Evolutionary conservation across 2,888 invertebrate genomes (phyloP).

Genomic region (Germaria angustata): DNA sequence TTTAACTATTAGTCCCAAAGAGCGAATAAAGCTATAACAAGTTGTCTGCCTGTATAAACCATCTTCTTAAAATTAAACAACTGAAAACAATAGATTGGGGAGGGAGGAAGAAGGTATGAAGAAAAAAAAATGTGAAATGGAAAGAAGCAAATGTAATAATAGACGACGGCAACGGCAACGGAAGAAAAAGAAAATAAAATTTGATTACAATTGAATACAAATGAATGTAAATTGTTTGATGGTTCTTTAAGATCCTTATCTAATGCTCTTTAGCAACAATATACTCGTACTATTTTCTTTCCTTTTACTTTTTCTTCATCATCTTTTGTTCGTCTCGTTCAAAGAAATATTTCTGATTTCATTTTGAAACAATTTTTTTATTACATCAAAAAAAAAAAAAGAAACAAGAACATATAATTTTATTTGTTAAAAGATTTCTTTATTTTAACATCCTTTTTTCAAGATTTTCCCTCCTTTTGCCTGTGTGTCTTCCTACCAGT

Average conservation of each 20-base stretch:
- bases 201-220: constrained; percentile 69
- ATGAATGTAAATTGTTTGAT: constrained; percentile 69
- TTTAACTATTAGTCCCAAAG: constrained; percentile 30
- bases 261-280: constrained; percentile 41
- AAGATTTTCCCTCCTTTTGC: background rate
- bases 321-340: constrained; percentile 20
- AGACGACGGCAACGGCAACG: constrained; percentile 15
- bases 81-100: background rate
- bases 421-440: constrained; percentile 32
- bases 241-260: constrained; percentile 63
- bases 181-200: constrained; percentile 53
- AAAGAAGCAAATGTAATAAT: constrained; percentile 52
- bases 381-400: background rate
- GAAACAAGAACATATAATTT: constrained; percentile 15
- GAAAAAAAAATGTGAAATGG: constrained; percentile 3
- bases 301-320: background rate
- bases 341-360: constrained; percentile 41
- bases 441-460: constrained; percentile 6
- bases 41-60: constrained; percentile 31
- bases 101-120: background rate
- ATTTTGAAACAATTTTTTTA: constrained; percentile 30
- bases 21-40: constrained; percentile 41
- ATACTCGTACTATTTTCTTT: constrained; percentile 7
- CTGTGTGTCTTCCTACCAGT: background rate
- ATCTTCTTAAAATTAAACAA: constrained; percentile 30